Percentiles rank a stretch among this genome's conserved stretches.
These are phyloP conservation scores for Megaleporinus macrocephalus DNA, from an alignment of 2,113 vertebrate species.

Conservation along the genomic window DNA sequence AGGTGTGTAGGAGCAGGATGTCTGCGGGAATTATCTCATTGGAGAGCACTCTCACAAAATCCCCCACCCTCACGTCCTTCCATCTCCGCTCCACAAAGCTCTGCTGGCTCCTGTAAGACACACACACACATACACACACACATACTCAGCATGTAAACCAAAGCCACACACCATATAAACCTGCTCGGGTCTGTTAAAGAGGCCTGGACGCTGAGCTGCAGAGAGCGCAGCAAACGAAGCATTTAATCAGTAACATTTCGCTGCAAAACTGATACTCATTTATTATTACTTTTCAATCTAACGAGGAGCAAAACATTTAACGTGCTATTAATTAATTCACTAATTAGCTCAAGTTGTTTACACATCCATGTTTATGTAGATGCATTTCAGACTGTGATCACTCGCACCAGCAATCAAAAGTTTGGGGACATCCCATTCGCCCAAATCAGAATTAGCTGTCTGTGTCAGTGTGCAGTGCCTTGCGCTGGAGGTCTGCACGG, in stretches of 20 bases:
- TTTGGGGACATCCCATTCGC: neutral
- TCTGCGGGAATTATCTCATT: slow-evolving; percentile 93
- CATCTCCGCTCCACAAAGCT: slow-evolving; percentile 82
- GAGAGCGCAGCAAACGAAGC: neutral
- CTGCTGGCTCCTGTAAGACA: slow-evolving; percentile 74
- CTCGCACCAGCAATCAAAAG: neutral
- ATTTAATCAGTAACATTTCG: neutral
- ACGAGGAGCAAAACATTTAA: neutral
- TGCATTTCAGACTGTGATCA: neutral
- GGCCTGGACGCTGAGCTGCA: neutral
- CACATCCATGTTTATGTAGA: neutral
- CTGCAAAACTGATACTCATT: neutral
- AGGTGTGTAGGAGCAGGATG: slow-evolving; percentile 88
- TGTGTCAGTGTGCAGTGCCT: no score
- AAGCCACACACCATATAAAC: slow-evolving; percentile 1
- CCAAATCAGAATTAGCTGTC: no score
- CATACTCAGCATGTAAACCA: slow-evolving; percentile 7
- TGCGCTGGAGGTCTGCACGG: no score
- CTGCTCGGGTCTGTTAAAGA: neutral
- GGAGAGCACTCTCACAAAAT: slow-evolving; percentile 87
- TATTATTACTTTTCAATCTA: neutral
- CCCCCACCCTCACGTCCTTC: slow-evolving; percentile 91
- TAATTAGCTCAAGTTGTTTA: slow-evolving; percentile 9
- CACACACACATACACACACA: slow-evolving; percentile 35
- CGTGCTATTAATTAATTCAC: neutral